A percentile compares a stretch with the other conserved stretches of the same genome.
Evolutionary conservation across 2,113 vertebrate species (phyloP).

Genomic region (Antigone vipio): DNA sequence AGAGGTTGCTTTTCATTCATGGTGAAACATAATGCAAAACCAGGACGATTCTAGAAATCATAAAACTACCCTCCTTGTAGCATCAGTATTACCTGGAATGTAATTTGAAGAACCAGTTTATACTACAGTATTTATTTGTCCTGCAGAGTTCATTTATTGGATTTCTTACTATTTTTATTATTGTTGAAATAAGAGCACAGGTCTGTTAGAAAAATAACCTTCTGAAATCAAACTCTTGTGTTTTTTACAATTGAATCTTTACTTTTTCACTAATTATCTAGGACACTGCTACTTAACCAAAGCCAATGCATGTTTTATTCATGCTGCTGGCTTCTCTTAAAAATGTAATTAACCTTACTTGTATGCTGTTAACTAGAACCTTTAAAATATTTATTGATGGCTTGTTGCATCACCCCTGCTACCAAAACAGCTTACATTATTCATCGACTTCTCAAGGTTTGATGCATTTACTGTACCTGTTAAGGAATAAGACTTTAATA

Average conservation of each 20-base stretch:
- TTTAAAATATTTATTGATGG: slow-evolving; percentile 65
- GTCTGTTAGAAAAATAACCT: background rate
- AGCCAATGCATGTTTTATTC: slow-evolving; percentile 54
- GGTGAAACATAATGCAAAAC: background rate
- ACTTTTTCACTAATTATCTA: slow-evolving; percentile 34
- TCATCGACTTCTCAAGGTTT: slow-evolving; percentile 35
- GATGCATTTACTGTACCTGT: slow-evolving; percentile 23
- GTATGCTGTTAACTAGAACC: slow-evolving; percentile 37
- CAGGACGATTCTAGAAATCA: background rate
- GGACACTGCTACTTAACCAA: slow-evolving; percentile 23
- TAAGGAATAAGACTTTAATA: background rate
- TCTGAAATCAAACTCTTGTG: background rate
- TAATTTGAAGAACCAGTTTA: background rate
- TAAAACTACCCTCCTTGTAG: background rate
- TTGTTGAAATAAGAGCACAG: background rate
- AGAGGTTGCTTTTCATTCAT: background rate
- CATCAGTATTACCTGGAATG: background rate
- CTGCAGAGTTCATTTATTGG: background rate
- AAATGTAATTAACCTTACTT: slow-evolving; percentile 62
- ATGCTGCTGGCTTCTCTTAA: slow-evolving; percentile 37
- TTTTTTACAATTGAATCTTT: background rate
- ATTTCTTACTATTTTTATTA: background rate
- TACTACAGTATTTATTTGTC: background rate
- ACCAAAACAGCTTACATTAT: slow-evolving; percentile 48
- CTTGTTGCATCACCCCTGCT: slow-evolving; percentile 22